These are phyloP conservation scores for Rachycentron canadum DNA, from an alignment of 2,797 vertebrate genomes.

Conservation along the genomic window DNA sequence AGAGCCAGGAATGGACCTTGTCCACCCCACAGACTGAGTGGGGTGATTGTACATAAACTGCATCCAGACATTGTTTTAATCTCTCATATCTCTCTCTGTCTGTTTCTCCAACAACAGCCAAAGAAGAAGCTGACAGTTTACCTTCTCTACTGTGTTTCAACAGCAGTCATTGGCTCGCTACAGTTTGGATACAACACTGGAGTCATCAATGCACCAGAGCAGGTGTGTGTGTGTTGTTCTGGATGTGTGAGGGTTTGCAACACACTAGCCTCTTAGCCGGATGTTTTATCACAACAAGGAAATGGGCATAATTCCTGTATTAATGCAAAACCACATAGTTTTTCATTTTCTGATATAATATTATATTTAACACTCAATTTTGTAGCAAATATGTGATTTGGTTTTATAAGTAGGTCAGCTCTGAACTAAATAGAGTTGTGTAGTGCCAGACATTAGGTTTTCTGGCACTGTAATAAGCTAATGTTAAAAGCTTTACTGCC, in stretches of 20 bases:
- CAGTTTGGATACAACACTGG: constrained; percentile 97
- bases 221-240: constrained; percentile 74
- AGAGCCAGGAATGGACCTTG: constrained; percentile 49
- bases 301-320: constrained; percentile 8
- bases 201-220: constrained; percentile 95
- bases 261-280: not conserved
- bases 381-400: not conserved
- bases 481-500: constrained; percentile 53
- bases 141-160: constrained; percentile 86
- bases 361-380: not conserved
- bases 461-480: not conserved
- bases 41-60: constrained; percentile 70
- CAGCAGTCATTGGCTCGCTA: constrained; percentile 92
- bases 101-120: constrained; percentile 62
- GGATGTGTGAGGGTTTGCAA: not conserved
- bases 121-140: constrained; percentile 87
- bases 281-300: not conserved
- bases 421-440: not conserved
- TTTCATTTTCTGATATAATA: constrained; percentile 4
- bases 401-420: not conserved
- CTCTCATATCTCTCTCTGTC: constrained; percentile 10
- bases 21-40: constrained; percentile 58
- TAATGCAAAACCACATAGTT: not conserved
- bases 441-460: not conserved
- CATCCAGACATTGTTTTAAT: constrained; percentile 51